These are phyloP conservation scores for Bombus affinis DNA, from an alignment of 1,140 invertebrate species.

Conservation along the genomic window DNA sequence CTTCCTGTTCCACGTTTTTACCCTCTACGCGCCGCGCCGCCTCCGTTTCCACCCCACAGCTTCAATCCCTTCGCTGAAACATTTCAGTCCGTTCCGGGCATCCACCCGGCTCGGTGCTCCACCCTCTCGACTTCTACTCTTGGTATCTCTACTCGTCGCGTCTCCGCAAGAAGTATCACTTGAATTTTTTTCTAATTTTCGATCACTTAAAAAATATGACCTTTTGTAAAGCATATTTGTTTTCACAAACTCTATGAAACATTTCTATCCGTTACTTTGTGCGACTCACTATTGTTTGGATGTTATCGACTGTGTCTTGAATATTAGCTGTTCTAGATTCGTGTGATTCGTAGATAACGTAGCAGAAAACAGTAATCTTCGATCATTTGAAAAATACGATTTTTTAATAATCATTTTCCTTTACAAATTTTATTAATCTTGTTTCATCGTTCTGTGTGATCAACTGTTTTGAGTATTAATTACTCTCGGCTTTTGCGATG, in stretches of 20 bases:
- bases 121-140: background rate
- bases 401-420: no score
- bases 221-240: background rate
- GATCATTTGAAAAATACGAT: no score
- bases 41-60: slow-evolving; percentile 28
- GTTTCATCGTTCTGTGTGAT: no score
- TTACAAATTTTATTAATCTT: no score
- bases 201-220: background rate
- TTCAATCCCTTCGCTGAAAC: slow-evolving; percentile 48
- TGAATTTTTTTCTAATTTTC: background rate
- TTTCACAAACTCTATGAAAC: background rate
- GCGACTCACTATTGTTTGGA: no score
- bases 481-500: no score
- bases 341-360: background rate
- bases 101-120: slow-evolving; percentile 57
- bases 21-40: slow-evolving; percentile 9
- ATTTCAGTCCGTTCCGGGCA: slow-evolving; percentile 69
- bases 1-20: slow-evolving; percentile 64
- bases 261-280: background rate
- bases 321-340: background rate
- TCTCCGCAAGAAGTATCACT: background rate
- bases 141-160: background rate
- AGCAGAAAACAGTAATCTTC: no score
- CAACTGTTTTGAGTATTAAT: no score
- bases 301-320: background rate